Evolutionary conservation across 2,888 invertebrate genomes (phyloP).

Genomic region (Vandiemenella viatica): DNA sequence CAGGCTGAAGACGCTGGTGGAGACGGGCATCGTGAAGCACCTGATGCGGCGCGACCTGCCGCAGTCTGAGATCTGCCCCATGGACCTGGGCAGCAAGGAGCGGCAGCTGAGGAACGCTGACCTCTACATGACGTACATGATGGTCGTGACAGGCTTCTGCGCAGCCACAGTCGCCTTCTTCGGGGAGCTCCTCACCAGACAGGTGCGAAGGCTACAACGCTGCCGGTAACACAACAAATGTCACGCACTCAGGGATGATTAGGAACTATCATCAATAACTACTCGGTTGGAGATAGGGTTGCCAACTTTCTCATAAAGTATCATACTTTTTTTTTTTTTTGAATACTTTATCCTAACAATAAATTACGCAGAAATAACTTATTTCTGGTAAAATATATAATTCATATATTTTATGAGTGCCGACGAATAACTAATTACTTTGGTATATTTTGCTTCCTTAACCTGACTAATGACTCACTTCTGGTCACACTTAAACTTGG

Average conservation of each 20-base stretch:
- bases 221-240: no score
- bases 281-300: neutral
- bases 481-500: no score
- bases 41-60: slow-evolving; percentile 48
- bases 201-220: neutral
- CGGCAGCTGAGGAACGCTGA: slow-evolving; percentile 60
- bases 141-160: slow-evolving; percentile 53
- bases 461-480: no score
- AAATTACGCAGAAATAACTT: no score
- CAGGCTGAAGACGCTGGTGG: slow-evolving; percentile 52
- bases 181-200: slow-evolving; percentile 36
- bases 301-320: neutral
- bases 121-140: slow-evolving; percentile 62
- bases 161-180: slow-evolving; percentile 48
- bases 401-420: no score
- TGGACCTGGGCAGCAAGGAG: slow-evolving; percentile 65
- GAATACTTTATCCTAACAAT: no score
- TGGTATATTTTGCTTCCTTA: no score
- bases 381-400: no score
- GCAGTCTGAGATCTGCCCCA: slow-evolving; percentile 61
- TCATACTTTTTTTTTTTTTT: no score
- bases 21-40: slow-evolving; percentile 59
- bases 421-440: no score
- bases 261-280: no score
- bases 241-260: no score